A percentile compares a stretch with the other conserved stretches of the same genome.
Evolutionary conservation across 2,888 invertebrate species (phyloP).

Genomic region (Unio delphinus): DNA sequence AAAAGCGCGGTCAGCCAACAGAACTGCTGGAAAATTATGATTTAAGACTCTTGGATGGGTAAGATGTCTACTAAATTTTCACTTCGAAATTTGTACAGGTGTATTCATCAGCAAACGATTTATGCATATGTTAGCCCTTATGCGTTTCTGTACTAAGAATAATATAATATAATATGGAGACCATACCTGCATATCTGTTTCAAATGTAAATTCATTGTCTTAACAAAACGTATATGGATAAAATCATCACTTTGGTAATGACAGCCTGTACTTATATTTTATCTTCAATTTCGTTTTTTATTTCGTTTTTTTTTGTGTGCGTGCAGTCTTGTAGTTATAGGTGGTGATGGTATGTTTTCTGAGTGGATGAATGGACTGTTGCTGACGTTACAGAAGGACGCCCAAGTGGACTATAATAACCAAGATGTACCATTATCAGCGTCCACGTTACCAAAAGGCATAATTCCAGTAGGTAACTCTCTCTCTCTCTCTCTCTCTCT

Average conservation of each 20-base stretch:
- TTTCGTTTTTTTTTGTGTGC: not conserved
- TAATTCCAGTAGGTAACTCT: constrained; percentile 54
- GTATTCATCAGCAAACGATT: not conserved
- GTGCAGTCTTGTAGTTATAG: constrained; percentile 55
- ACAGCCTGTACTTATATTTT: too few species aligned
- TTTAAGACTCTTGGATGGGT: constrained; percentile 51
- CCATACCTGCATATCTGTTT: too few species aligned
- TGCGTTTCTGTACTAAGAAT: too few species aligned
- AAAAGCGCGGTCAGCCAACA: constrained; percentile 43
- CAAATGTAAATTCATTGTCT: too few species aligned
- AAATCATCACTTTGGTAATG: too few species aligned
- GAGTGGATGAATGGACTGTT: constrained; percentile 56
- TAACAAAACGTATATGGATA: too few species aligned
- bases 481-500: not conserved
- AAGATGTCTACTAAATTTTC: constrained; percentile 13
- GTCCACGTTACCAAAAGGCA: constrained; percentile 50
- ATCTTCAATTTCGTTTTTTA: too few species aligned
- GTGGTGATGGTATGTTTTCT: constrained; percentile 60
- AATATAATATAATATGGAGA: too few species aligned
- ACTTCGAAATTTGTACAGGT: not conserved
- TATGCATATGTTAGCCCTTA: not conserved
- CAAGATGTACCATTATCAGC: constrained; percentile 40
- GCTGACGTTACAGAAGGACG: constrained; percentile 37
- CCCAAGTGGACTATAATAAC: constrained; percentile 42
- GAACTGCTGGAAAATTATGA: constrained; percentile 43